phyloP scores from a whole-genome alignment of 2,888 invertebrate genomes.

The Hanleya hanleyi region DNA sequence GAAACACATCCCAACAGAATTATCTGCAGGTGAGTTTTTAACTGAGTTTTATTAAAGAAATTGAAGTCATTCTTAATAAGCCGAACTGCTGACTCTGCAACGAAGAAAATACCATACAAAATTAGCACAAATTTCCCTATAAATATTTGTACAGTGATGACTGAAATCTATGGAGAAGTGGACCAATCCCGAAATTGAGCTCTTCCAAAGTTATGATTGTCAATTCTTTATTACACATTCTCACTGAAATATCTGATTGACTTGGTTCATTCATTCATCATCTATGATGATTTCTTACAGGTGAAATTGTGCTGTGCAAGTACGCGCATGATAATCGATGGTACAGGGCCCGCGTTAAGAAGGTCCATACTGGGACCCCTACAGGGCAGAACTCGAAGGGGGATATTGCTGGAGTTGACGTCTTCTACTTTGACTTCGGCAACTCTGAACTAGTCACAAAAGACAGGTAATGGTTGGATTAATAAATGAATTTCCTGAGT shows the following conservation, averaged over 20 bases:
- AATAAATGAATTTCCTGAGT: too few relatives aligned
- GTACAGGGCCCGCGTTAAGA: slow-evolving; percentile 82
- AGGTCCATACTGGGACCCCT: slow-evolving; percentile 64
- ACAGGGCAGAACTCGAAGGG: neutral
- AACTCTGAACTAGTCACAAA: slow-evolving; percentile 80
- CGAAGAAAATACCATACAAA: too few relatives aligned
- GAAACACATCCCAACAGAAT: slow-evolving; percentile 40
- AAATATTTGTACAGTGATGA: too few relatives aligned
- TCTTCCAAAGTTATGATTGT: too few relatives aligned
- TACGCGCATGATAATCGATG: slow-evolving; percentile 81
- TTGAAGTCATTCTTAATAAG: too few relatives aligned
- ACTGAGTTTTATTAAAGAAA: too few relatives aligned
- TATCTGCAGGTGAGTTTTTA: slow-evolving; percentile 48
- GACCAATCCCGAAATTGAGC: too few relatives aligned
- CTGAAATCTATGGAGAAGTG: too few relatives aligned
- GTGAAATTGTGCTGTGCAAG: slow-evolving; percentile 76
- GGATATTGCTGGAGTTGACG: slow-evolving; percentile 56
- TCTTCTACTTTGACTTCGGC: slow-evolving; percentile 88
- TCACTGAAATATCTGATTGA: too few relatives aligned
- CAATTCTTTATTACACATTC: too few relatives aligned
- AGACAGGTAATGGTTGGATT: slow-evolving; percentile 56
- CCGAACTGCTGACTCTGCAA: too few relatives aligned
- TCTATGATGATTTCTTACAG: slow-evolving; percentile 40
- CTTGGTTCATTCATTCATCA: neutral
- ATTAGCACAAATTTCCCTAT: too few relatives aligned